A percentile compares a stretch with the other conserved stretches of the same genome.
Evolutionary conservation across 2,113 vertebrate species (phyloP).

Genomic region (Neolamprologus falcicula): DNA sequence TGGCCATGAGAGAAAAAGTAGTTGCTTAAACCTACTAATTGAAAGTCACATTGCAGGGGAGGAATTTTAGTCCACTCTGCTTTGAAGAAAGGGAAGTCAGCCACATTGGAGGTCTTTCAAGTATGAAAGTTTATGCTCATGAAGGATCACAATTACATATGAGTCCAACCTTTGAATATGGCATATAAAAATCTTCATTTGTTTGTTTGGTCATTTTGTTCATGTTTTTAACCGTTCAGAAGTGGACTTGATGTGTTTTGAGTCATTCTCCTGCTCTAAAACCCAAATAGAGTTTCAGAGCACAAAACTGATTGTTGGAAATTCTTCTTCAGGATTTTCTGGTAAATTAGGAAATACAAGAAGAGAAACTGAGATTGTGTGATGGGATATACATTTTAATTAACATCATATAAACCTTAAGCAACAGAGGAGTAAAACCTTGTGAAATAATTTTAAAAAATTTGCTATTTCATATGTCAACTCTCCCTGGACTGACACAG

Average conservation of each 20-base stretch:
- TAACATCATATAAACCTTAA: not conserved
- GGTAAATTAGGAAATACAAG: not conserved
- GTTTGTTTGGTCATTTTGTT: not conserved
- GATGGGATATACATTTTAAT: constrained; percentile 37
- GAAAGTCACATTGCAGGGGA: not conserved
- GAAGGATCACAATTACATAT: not conserved
- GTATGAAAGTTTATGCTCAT: not conserved
- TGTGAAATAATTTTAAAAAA: accelerated
- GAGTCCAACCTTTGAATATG: not conserved
- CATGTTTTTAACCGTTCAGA: not conserved
- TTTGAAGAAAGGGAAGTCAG: not conserved
- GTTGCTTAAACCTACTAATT: not conserved
- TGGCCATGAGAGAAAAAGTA: not conserved
- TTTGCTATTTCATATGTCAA: not conserved
- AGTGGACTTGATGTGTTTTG: not conserved
- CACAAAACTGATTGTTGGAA: not conserved
- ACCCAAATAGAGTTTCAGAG: not conserved
- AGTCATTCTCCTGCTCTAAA: not conserved
- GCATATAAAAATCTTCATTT: not conserved
- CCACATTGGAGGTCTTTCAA: not conserved
- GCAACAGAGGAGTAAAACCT: not conserved
- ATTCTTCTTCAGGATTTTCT: not conserved
- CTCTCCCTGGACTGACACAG: not conserved
- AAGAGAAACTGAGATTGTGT: not conserved
- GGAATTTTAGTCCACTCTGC: not conserved